Base-by-base conservation (phyloP, 1,140 invertebrate genomes). In the Berghia stephanieae region DNA sequence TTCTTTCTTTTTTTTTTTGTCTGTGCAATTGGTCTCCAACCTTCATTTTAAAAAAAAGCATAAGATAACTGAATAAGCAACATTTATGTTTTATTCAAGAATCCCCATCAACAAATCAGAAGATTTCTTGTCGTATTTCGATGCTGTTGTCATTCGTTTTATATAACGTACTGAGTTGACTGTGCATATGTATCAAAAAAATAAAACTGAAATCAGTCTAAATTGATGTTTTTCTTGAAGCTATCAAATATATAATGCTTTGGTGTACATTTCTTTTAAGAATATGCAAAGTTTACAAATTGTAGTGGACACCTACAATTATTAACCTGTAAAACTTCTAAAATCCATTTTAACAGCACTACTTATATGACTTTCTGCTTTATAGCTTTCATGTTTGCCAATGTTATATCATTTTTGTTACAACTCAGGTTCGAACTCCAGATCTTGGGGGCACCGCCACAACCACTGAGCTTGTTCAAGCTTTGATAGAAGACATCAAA, bases 371-470 rank as follows among this genome's bases (percentile, higher is more conserved):
- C n/a, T 8, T 43, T 4, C 18, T 49, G 42, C 6, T 8, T 44
- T 55, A 27, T 52, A 24, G 21, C 18, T 70, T 55, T 73, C 3
- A 67, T 38, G 34, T 31, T 18, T 79, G 2, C 3, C 13, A 68
- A n/a, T 21, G 6, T 21, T 27, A 16, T 40, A 31, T 69, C 16
- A 38, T 77, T 72, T 74, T 27, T 67, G 76, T 24, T 75, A 63
- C 78, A 40, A n/a, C n/a, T n/a, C 70, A 92, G 91, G 83, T 91
- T 18, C 93, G 94, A 85, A 99, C 97, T 16, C 97, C 97, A 90
- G 97, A 99, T 90, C 90, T 98, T 66, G 97, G 97, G 46, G 97
- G 97, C 0, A 95, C 98, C 86, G 93, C 94, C 34, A 96, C 95
- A 63, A 98, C 97, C 42, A 93, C 94, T 81, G 97, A 99, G 80